phyloP scores from a whole-genome alignment of 1,140 invertebrate genomes.

The Halesus radiatus region DNA sequence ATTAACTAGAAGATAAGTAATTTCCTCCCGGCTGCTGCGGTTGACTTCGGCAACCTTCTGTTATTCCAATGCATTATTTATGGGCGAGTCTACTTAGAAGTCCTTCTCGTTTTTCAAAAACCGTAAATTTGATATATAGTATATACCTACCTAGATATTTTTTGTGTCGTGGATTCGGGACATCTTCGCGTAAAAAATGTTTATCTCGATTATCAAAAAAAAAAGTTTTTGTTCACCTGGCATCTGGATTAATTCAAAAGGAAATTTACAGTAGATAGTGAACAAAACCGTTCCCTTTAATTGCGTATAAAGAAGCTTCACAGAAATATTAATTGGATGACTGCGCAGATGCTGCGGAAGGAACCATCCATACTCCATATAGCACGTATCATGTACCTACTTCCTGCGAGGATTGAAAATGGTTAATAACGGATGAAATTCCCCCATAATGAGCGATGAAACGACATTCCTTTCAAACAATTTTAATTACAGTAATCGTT shows the following conservation, averaged over 20 bases:
- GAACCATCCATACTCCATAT: not conserved
- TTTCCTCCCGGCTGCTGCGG: constrained; percentile 11
- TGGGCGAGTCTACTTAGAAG: not conserved
- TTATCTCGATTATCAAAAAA: no score
- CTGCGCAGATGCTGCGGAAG: constrained; percentile 3
- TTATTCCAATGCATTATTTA: constrained; percentile 33
- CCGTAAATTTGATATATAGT: no score
- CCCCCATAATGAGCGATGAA: constrained; percentile 28
- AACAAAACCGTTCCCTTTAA: not conserved
- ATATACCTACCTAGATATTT: no score
- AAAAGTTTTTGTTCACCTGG: no score
- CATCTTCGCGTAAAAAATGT: no score
- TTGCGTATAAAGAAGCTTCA: not conserved
- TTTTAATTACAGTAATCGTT: constrained; percentile 31
- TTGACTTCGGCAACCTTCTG: not conserved
- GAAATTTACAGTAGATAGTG: not conserved
- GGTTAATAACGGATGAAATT: constrained; percentile 37
- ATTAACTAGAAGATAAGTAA: constrained; percentile 32
- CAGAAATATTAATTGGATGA: not conserved
- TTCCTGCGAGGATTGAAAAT: constrained; percentile 4
- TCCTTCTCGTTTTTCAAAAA: no score
- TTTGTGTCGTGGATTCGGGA: no score
- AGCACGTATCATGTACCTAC: not conserved
- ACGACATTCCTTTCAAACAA: constrained; percentile 13
- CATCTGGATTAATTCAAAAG: not conserved